phyloP scores from a whole-genome alignment of 2,113 vertebrate genomes.

The Hypanus sabinus region DNA sequence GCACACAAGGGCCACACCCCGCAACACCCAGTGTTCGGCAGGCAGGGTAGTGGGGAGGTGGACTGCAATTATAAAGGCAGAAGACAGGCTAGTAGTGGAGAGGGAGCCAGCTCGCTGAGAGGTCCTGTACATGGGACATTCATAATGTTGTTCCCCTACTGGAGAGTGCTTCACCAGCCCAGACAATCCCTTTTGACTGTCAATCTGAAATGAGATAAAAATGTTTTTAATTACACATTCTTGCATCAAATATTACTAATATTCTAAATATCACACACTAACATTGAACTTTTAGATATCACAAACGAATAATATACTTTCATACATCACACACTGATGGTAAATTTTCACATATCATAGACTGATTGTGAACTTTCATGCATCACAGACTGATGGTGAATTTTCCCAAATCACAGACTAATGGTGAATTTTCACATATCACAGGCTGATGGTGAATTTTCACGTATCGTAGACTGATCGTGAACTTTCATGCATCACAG shows the following conservation, averaged over 20 bases:
- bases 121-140: constrained; percentile 44
- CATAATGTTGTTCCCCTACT: background rate
- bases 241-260: too few relatives aligned
- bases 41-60: background rate
- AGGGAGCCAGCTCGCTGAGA: background rate
- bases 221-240: background rate
- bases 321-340: background rate
- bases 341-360: too few relatives aligned
- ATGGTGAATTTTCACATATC: background rate
- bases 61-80: constrained; percentile 40
- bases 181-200: too few relatives aligned
- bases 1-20: constrained; percentile 46
- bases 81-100: constrained; percentile 16
- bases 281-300: too few relatives aligned
- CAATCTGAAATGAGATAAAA: background rate
- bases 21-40: constrained; percentile 46
- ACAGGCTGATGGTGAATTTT: too few relatives aligned
- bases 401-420: background rate
- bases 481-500: too few relatives aligned
- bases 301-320: background rate
- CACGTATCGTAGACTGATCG: too few relatives aligned
- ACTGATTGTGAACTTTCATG: too few relatives aligned
- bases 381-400: too few relatives aligned
- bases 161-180: background rate
- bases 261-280: too few relatives aligned